A percentile compares a stretch with the other conserved stretches of the same genome.
Evolutionary conservation across 2,797 vertebrate species (phyloP).

Genomic region (Dromococcyx pavoninus): DNA sequence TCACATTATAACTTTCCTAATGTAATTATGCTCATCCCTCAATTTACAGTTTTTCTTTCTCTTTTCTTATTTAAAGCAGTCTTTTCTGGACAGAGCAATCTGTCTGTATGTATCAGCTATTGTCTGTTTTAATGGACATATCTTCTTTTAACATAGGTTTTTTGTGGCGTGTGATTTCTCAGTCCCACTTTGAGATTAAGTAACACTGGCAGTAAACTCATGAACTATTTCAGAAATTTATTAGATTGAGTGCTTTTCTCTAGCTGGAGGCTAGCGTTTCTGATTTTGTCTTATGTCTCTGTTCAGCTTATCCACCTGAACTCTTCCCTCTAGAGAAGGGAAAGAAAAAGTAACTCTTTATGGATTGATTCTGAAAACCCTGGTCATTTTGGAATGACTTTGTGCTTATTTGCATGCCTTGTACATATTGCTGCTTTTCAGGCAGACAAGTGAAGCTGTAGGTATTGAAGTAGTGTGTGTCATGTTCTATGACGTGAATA

Average conservation of each 20-base stretch:
- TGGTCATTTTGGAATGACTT: background rate
- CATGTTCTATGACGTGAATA: background rate
- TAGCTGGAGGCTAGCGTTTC: background rate
- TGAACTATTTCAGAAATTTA: background rate
- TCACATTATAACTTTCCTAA: conserved; percentile 36
- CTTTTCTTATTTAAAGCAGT: conserved; percentile 10
- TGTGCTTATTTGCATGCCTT: background rate
- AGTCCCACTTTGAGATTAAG: background rate
- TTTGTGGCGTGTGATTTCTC: background rate
- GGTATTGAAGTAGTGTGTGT: background rate
- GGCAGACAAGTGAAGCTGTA: background rate
- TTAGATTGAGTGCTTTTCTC: background rate
- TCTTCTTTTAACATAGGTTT: background rate
- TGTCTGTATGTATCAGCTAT: background rate
- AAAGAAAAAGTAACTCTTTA: background rate
- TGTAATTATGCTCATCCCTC: background rate
- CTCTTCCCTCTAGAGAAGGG: background rate
- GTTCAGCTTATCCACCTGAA: background rate
- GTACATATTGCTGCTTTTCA: background rate
- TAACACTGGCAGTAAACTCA: background rate
- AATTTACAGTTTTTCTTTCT: background rate
- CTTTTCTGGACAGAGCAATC: background rate
- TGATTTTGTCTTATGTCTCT: background rate
- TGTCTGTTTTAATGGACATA: background rate
- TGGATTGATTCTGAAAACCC: background rate